These are phyloP conservation scores for Micromys minutus DNA, from an alignment of 2,113 vertebrate species.

Conservation along the genomic window DNA sequence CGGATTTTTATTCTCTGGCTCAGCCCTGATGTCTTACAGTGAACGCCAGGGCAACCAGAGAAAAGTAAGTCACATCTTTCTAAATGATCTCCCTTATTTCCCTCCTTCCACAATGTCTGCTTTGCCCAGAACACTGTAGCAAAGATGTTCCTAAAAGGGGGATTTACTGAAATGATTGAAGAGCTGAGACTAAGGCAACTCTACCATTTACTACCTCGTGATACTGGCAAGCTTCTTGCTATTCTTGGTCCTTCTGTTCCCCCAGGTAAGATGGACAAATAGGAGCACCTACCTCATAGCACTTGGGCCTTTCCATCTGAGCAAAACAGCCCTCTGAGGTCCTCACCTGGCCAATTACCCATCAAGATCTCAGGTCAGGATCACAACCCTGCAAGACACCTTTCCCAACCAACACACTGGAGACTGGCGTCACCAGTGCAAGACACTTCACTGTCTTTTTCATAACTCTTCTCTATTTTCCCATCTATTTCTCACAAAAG, in stretches of 20 bases:
- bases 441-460: background rate
- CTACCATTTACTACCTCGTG: background rate
- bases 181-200: background rate
- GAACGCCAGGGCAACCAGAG: background rate
- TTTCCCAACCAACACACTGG: background rate
- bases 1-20: slow-evolving; percentile 21
- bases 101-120: background rate
- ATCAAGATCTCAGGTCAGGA: slow-evolving; percentile 6
- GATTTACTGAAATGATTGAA: background rate
- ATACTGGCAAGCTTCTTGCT: background rate
- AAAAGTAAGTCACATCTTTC: slow-evolving; percentile 3
- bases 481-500: background rate
- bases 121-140: background rate
- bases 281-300: background rate
- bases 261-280: background rate
- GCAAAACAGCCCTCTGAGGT: background rate
- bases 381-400: background rate
- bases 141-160: slow-evolving; percentile 33
- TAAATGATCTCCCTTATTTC: background rate
- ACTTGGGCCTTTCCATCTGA: background rate
- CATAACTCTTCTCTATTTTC: background rate
- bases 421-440: background rate
- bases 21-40: slow-evolving; percentile 27
- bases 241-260: background rate
- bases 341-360: background rate